Evolutionary conservation across 1,140 invertebrate genomes (phyloP), one percentile per base, ranked within the genome.

Genomic region (Elysia chlorotica): DNA sequence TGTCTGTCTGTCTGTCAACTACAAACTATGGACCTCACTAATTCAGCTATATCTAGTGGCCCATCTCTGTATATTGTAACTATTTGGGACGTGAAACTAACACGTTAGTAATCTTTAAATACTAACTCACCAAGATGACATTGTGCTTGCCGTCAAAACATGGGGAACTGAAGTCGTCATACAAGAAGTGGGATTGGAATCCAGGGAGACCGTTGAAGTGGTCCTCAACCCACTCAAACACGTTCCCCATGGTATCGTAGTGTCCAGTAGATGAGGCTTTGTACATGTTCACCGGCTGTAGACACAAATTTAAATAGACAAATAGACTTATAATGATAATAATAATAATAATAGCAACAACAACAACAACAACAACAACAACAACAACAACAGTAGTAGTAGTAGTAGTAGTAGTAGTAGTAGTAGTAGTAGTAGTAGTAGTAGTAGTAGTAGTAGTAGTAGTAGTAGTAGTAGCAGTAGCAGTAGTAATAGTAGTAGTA

Each of bases 191-290:
- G 10, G 81, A 83, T 23, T 82, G 53, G 48, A 79, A 81, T 38
- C 78, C 82, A 25, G 74, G 74, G 33, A 87, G 75, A 36, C 84
- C 86, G 76, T 88, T 87, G 73, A 86, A 87, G 74, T 87, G 82
- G 69, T 88, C 87, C 73, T 87, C 87, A 1, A 77, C 75, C 87
- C 87, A 88, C 73, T 86, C 79, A 86, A 85, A 88, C 0, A 85
- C 84, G 72, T 88, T 88, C 5, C 87, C 87, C 74, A 79, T 83
- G n/a, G 85, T 79, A 74, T 88, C 87, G 74, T 84, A 81, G 68
- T 86, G 85, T 6, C 86, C 86, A 37, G 74, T 65, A 3, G 77
- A 68, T 41, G 80, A 85, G 2, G 83, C 63, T 23, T 78, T 77
- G 71, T 76, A 83, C 80, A 86, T 73, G 74, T 87, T 83, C 2